Evolutionary conservation across 2,888 invertebrate genomes (phyloP).

Genomic region (Empis stercorea): DNA sequence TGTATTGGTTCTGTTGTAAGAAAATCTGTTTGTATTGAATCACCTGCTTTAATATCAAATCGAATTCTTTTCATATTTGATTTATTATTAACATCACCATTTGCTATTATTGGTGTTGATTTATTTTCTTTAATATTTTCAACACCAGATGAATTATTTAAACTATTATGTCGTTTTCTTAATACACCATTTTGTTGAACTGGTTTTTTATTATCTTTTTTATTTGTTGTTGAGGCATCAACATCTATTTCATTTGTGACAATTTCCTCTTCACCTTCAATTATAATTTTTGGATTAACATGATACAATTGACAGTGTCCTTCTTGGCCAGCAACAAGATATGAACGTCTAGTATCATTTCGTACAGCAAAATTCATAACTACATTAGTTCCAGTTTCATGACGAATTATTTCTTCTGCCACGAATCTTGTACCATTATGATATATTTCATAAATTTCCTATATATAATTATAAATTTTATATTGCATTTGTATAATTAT

Average conservation of each 20-base stretch:
- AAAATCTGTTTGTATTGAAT: conserved; percentile 78
- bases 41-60: conserved; percentile 61
- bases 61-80: conserved; percentile 45
- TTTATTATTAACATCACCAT: conserved; percentile 20
- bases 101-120: conserved; percentile 5
- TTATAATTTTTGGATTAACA: conserved; percentile 47
- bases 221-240: conserved; percentile 11
- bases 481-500: neutral
- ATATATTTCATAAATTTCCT: conserved; percentile 89
- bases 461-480: conserved; percentile 5
- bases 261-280: conserved; percentile 39
- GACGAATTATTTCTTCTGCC: conserved; percentile 76
- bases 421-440: conserved; percentile 72
- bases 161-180: conserved; percentile 16
- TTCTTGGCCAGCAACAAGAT: conserved; percentile 82
- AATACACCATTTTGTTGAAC: conserved; percentile 27
- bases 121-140: conserved; percentile 22
- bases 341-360: conserved; percentile 58
- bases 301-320: conserved; percentile 78
- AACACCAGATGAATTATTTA: conserved; percentile 20
- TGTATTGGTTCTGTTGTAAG: conserved; percentile 66
- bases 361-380: conserved; percentile 83
- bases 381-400: conserved; percentile 78
- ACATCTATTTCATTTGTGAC: conserved; percentile 36
- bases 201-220: conserved; percentile 23